Evolutionary conservation across 2,888 invertebrate species (phyloP).

Genomic region (Acanthosoma haemorrhoidale): DNA sequence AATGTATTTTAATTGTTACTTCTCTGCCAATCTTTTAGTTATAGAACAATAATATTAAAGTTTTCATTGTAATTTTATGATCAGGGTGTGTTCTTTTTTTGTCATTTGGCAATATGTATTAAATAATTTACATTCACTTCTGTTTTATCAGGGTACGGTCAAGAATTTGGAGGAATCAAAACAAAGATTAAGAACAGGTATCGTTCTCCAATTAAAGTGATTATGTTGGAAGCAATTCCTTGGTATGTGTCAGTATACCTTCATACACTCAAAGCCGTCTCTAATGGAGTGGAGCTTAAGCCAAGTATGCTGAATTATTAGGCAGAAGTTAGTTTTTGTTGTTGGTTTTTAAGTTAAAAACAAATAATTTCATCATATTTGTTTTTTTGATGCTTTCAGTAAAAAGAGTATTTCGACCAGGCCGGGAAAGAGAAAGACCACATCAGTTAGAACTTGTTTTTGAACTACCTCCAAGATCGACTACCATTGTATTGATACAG

Average conservation of each 20-base stretch:
- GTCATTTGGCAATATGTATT: no score
- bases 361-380: no score
- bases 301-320: constrained; percentile 46
- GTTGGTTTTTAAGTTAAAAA: no score
- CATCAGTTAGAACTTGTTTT: constrained; percentile 84
- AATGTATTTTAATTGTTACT: no score
- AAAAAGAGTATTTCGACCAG: constrained; percentile 59
- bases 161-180: constrained; percentile 84
- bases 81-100: no score
- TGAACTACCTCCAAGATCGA: constrained; percentile 70
- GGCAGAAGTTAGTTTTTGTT: no score
- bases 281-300: constrained; percentile 53
- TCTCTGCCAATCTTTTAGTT: no score
- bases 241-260: constrained; percentile 87
- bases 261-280: constrained; percentile 71
- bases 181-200: constrained; percentile 78
- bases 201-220: constrained; percentile 66
- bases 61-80: no score
- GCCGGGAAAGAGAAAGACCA: constrained; percentile 73
- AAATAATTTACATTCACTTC: not conserved
- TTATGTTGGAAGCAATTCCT: constrained; percentile 84
- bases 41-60: no score
- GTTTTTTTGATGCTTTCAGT: no score
- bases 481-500: constrained; percentile 75
- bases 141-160: constrained; percentile 67